Percentiles rank a stretch among this genome's conserved stretches.
These are phyloP conservation scores for Orthosia cruda DNA, from an alignment of 2,888 invertebrate genomes.

Conservation along the genomic window DNA sequence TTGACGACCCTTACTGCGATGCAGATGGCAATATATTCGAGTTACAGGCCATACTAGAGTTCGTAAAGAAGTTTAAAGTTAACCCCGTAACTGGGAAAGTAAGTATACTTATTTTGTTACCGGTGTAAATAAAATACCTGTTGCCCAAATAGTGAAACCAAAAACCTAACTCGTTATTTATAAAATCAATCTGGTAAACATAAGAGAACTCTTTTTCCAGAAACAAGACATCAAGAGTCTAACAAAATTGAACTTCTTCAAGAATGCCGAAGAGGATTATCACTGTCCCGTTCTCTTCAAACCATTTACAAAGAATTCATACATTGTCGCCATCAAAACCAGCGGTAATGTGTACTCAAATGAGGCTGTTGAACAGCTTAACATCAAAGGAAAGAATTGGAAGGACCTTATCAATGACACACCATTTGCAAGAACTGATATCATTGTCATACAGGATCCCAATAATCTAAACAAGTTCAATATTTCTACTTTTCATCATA, in stretches of 20 bases:
- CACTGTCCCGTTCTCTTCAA: slow-evolving; percentile 99
- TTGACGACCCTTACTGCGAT: slow-evolving; percentile 98
- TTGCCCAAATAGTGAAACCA: not conserved
- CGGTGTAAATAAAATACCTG: not conserved
- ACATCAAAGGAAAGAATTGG: slow-evolving; percentile 98
- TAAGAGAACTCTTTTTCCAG: slow-evolving; percentile 80
- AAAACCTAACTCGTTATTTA: not conserved
- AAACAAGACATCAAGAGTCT: slow-evolving; percentile 96
- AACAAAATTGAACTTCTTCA: slow-evolving; percentile 96
- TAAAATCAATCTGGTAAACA: not conserved
- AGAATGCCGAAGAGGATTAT: slow-evolving; percentile 95
- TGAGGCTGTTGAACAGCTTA: slow-evolving; percentile 99
- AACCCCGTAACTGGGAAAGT: slow-evolving; percentile 98
- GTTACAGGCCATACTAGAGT: slow-evolving; percentile 96
- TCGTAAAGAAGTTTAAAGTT: slow-evolving; percentile 97
- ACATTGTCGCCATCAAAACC: slow-evolving; percentile 97
- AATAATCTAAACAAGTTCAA: slow-evolving; percentile 98
- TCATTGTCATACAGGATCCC: slow-evolving; percentile 98
- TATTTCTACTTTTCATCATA: slow-evolving; percentile 98
- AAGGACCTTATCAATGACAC: slow-evolving; percentile 98
- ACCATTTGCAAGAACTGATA: slow-evolving; percentile 96
- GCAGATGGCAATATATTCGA: slow-evolving; percentile 98
- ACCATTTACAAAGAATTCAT: slow-evolving; percentile 97
- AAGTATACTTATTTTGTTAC: slow-evolving; percentile 29
- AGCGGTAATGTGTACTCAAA: slow-evolving; percentile 99